phyloP scores from a whole-genome alignment of 1,140 invertebrate genomes.

The Bombus difficillimus region DNA sequence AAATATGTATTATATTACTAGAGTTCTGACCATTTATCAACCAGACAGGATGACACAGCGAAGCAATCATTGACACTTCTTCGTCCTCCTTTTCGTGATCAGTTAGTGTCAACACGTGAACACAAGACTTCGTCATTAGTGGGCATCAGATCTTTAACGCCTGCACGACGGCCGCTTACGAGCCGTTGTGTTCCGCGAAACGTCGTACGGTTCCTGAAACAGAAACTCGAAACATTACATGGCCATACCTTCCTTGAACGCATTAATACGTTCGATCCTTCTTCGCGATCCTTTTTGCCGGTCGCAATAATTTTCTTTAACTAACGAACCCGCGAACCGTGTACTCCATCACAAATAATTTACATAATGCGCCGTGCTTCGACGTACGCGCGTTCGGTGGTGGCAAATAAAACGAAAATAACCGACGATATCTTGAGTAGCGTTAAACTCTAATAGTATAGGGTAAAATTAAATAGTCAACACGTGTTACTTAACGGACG shows the following conservation, averaged over 20 bases:
- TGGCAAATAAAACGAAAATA: background rate
- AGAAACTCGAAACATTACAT: constrained; percentile 51
- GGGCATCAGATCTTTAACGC: constrained; percentile 71
- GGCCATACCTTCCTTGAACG: constrained; percentile 43
- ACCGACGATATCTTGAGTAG: background rate
- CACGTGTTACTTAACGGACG: background rate
- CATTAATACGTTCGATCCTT: constrained; percentile 51
- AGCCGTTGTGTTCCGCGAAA: constrained; percentile 63
- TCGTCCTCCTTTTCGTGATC: constrained; percentile 63
- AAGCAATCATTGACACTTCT: constrained; percentile 62
- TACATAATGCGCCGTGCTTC: constrained; percentile 20
- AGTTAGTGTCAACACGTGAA: constrained; percentile 67
- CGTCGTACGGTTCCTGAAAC: constrained; percentile 61
- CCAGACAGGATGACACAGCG: constrained; percentile 57
- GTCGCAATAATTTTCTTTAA: constrained; percentile 34
- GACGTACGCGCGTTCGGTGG: background rate
- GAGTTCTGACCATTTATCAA: constrained; percentile 59
- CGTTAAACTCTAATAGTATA: no score
- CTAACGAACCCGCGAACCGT: constrained; percentile 31
- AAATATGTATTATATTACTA: constrained; percentile 23
- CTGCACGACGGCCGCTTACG: constrained; percentile 67
- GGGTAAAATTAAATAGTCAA: background rate
- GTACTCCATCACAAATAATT: background rate
- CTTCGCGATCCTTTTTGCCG: constrained; percentile 4
- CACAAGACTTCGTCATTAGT: constrained; percentile 66